These are phyloP conservation scores for Pelodiscus sinensis DNA, from an alignment of 2,113 vertebrate species.

Conservation along the genomic window DNA sequence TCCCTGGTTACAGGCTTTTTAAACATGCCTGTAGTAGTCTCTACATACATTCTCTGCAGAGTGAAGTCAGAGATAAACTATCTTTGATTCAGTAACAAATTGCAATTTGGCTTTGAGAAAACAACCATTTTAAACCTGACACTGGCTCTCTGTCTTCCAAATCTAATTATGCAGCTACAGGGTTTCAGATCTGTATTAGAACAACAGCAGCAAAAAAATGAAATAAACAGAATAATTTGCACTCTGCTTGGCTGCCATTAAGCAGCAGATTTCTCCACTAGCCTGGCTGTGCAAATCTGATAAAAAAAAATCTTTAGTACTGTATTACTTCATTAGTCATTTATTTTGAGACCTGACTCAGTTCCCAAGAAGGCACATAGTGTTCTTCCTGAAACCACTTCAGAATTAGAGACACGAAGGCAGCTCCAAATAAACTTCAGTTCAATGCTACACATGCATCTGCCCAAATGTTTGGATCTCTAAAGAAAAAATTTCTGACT, in stretches of 20 bases:
- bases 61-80: background rate
- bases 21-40: background rate
- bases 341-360: conserved; percentile 19
- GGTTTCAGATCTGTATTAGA: background rate
- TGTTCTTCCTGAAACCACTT: conserved; percentile 18
- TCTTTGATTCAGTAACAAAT: fast-evolving
- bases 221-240: background rate
- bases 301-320: background rate
- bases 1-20: fast-evolving
- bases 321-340: background rate
- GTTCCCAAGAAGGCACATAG: background rate
- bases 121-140: fast-evolving
- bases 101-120: background rate
- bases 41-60: background rate
- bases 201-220: background rate
- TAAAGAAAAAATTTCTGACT: background rate
- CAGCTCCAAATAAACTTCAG: background rate
- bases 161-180: background rate
- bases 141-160: background rate
- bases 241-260: background rate
- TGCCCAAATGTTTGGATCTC: background rate
- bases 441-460: background rate
- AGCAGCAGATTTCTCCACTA: background rate
- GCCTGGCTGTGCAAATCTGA: background rate
- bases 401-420: background rate